Base-by-base conservation (phyloP, 2,888 invertebrate species). In the Gymnoscelis rufifasciata region DNA sequence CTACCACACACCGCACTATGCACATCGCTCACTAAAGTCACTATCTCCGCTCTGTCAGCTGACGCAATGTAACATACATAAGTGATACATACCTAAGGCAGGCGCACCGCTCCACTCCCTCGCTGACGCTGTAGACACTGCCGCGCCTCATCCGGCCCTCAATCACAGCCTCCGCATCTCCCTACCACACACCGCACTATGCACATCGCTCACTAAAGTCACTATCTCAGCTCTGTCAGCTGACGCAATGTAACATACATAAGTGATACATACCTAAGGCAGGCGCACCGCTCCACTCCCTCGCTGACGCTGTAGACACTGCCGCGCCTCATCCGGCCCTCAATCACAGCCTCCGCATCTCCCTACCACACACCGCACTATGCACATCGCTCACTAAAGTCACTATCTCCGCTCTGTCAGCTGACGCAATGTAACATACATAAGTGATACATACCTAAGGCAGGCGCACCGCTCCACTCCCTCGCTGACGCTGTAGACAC, bases 281-380 rank as follows among this genome's bases (percentile, higher is more conserved):
- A 84, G 66, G 72, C 67, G 73, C 86, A 86, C 79, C 87, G 76
- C 82, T 86, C 87, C 82, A 88, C 72, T 56, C 83, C 84, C 66
- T 87, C 87, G 75, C 87, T 81, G 62, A 88, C 84, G 61, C 86
- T 88, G 71, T 82, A 87, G 57, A 87, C 82, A 68, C 87, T 86
- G 69, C 78, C 82, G 61, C 83, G 83, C 76, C 84, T 81, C 87
- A 87, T 87, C 73, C 80, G 83, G 74, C 67, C 64, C 69, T 68
- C 64, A 64, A 60, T 57, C 59, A 54, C 81, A 81, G 74, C 68
- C n/a, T n/a, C n/a, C n/a, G n/a, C n/a, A n/a, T n/a, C n/a, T n/a
- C n/a, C n/a, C n/a, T n/a, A n/a, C n/a, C n/a, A n/a, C n/a, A n/a
- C n/a, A n/a, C n/a, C n/a, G n/a, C n/a, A n/a, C n/a, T n/a, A n/a